phyloP scores from a whole-genome alignment of 1,140 invertebrate genomes.

The Penaeus vannamei region DNA sequence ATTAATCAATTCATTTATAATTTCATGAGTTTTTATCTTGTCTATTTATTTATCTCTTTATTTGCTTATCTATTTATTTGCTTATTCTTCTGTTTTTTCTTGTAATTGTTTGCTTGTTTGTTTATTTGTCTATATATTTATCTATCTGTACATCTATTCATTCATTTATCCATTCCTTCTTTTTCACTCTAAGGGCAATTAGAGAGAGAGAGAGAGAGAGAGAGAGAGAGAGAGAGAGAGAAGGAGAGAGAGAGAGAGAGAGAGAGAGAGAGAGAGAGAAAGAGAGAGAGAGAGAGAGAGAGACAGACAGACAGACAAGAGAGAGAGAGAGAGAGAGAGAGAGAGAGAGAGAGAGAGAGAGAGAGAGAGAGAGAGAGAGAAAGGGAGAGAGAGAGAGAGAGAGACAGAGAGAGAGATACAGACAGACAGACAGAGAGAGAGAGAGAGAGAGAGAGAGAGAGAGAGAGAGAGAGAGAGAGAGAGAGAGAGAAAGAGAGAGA shows the following conservation, averaged over 20 bases:
- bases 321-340: not conserved
- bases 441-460: not conserved
- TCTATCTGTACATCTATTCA: no score
- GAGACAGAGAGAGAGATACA: slow-evolving; percentile 26
- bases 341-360: not conserved
- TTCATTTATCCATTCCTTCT: no score
- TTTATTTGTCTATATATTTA: no score
- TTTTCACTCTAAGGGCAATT: no score
- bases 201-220: slow-evolving; percentile 18
- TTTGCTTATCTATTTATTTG: no score
- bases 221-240: not conserved
- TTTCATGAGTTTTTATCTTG: no score
- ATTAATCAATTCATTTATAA: no score
- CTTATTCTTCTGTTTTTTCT: no score
- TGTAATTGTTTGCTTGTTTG: no score
- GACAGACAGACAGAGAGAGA: not conserved
- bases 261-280: not conserved
- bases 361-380: slow-evolving; percentile 1
- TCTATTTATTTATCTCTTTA: no score
- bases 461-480: not conserved
- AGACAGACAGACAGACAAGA: not conserved
- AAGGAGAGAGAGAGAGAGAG: not conserved
- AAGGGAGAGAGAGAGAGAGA: slow-evolving; percentile 42
- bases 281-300: not conserved
- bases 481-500: not conserved